Base-by-base conservation (phyloP, 2,888 invertebrate genomes). In the Selenia dentaria region DNA sequence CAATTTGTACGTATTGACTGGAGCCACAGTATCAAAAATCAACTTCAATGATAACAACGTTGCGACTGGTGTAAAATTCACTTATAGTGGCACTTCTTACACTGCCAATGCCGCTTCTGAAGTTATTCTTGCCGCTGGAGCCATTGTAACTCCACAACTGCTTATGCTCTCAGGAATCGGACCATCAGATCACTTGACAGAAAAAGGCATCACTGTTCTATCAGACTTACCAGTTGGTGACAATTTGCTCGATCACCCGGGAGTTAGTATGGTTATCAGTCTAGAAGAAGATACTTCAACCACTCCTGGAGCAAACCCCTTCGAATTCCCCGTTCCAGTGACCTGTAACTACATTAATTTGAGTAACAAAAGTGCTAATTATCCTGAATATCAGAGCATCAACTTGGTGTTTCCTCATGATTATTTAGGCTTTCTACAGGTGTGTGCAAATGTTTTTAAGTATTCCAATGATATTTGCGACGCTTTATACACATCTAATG, bases 91-190 rank as follows among this genome's bases (percentile, higher is more conserved):
- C 22, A 37, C 42, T 1, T 51, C 38, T 3, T 51, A 65, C 4
- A 50, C 43, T 0, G 16, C 71, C 0, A 52, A 51, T 18, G 67
- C 74, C 0, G 55, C 53, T 0, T 65, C 54, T 5, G 73, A 76
- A 39, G 66, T 79, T 0, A 59, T 79, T 10, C n/a, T 78, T 5
- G 54, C 67, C 2, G 70, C 72, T 0, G 79, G 79, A 6, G 65
- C 74, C 0, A 44, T 80, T 4, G 66, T 60, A 13, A 59, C 65
- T 3, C 69, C 80, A 0, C 59, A 72, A 34, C 25, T 79, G 0
- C 49, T 79, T 1, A 68, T 72, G 72, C 44, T 70, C 2, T 76
- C 80, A 1, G 79, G 79, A 0, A 58, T 80, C 5, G 79, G 80
- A 2, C 70, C 72, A 1, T 43, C 45, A 3, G 36, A 55, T 6